A percentile compares a stretch with the other conserved stretches of the same genome.
phyloP scores from a whole-genome alignment of 2,888 invertebrate genomes.

The Elegia similella region DNA sequence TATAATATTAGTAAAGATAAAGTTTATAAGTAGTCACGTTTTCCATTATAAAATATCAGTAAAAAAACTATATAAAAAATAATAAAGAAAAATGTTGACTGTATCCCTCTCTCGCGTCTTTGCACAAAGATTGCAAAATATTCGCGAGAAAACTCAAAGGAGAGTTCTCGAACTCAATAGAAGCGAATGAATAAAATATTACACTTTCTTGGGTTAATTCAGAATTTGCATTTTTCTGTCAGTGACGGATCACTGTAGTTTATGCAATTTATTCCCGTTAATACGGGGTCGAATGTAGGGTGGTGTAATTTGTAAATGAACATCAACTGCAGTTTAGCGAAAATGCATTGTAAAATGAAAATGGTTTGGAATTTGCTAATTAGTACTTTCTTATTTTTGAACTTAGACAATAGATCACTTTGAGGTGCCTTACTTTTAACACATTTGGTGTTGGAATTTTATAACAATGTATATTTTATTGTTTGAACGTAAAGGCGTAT shows the following conservation, averaged over 20 bases:
- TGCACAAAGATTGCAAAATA: neutral
- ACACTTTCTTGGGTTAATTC: conserved; percentile 13
- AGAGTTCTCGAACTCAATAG: conserved; percentile 8
- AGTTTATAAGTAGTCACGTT: too few relatives aligned
- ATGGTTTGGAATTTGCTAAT: too few relatives aligned
- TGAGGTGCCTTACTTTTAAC: too few relatives aligned
- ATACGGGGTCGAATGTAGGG: neutral
- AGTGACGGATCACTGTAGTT: conserved; percentile 17
- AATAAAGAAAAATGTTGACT: neutral
- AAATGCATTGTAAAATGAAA: too few relatives aligned
- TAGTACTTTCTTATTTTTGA: too few relatives aligned
- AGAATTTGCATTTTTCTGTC: conserved; percentile 18
- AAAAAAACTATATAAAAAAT: too few relatives aligned
- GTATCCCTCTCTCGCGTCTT: neutral
- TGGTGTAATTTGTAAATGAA: neutral
- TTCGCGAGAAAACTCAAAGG: conserved; percentile 2
- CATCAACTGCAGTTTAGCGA: neutral
- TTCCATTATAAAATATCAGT: too few relatives aligned
- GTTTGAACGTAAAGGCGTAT: too few relatives aligned
- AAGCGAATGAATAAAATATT: conserved; percentile 16
- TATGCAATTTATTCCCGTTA: conserved; percentile 12
- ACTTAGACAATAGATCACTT: too few relatives aligned
- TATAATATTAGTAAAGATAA: too few relatives aligned
- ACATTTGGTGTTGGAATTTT: too few relatives aligned
- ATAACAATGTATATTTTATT: too few relatives aligned